phyloP scores from a whole-genome alignment of 2,888 invertebrate genomes.

The Aphidoletes aphidimyza region DNA sequence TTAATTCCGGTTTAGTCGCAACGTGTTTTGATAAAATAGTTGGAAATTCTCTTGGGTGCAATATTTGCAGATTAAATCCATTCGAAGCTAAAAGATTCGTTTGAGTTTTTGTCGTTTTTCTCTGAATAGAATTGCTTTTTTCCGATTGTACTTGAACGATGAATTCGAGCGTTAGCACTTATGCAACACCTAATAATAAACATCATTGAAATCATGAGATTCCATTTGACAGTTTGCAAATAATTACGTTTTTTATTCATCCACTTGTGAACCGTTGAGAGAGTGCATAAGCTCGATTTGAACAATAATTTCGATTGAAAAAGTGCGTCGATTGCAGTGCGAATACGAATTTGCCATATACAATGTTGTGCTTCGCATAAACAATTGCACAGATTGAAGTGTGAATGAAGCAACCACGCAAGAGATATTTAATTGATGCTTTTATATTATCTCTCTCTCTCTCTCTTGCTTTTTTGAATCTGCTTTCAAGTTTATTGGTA shows the following conservation, averaged over 20 bases:
- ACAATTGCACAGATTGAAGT: not conserved
- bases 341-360: not conserved
- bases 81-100: not conserved
- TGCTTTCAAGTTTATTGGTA: not conserved
- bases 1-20: not conserved
- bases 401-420: slow-evolving; percentile 34
- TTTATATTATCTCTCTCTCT: no score
- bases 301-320: not conserved
- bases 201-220: not conserved
- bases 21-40: not conserved
- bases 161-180: not conserved
- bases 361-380: not conserved
- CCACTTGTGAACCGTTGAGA: not conserved
- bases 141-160: not conserved
- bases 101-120: no score
- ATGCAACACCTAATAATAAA: not conserved
- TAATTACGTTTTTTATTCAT: not conserved
- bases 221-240: slow-evolving; percentile 6
- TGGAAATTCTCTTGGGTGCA: not conserved
- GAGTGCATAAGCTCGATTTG: not conserved
- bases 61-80: not conserved
- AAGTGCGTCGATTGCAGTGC: not conserved
- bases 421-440: slow-evolving; percentile 23
- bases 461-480: not conserved
- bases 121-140: not conserved